Conservation (phyloP, 2,888 invertebrate genomes). For the Phrixothrix hirtus region DNA sequence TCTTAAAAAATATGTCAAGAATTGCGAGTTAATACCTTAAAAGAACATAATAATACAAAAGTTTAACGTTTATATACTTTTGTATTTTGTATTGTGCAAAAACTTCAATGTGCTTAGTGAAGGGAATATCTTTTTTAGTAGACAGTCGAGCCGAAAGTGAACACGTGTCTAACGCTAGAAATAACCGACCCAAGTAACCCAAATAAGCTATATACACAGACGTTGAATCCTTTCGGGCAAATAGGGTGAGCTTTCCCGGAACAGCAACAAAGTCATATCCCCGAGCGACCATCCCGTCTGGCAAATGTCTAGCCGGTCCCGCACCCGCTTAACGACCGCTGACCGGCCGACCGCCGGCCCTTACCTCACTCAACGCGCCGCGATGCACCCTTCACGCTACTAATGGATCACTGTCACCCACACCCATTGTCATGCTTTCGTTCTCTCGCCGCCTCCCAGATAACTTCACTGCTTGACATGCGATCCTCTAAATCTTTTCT, state of each 20-base stretch:
- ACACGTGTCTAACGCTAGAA: constrained; percentile 32
- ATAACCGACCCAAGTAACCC: constrained; percentile 37
- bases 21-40: too few relatives aligned
- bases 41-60: too few relatives aligned
- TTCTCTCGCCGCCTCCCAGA: constrained; percentile 34
- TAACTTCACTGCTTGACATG: constrained; percentile 27
- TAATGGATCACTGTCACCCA: constrained; percentile 43
- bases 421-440: constrained; percentile 36
- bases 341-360: constrained; percentile 41
- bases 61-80: too few relatives aligned
- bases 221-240: constrained; percentile 48
- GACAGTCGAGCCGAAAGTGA: constrained; percentile 16
- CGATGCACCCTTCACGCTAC: constrained; percentile 37
- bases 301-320: constrained; percentile 48
- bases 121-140: constrained; percentile 14
- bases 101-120: constrained; percentile 1
- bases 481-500: constrained; percentile 13
- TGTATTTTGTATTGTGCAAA: too few relatives aligned
- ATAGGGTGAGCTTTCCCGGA: constrained; percentile 47
- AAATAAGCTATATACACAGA: constrained; percentile 36
- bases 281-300: constrained; percentile 49
- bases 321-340: constrained; percentile 43
- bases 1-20: too few relatives aligned
- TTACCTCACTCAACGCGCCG: constrained; percentile 38
- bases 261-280: constrained; percentile 49